Base-by-base conservation (phyloP, 1,140 invertebrate genomes). In the Drosophila saltans region DNA sequence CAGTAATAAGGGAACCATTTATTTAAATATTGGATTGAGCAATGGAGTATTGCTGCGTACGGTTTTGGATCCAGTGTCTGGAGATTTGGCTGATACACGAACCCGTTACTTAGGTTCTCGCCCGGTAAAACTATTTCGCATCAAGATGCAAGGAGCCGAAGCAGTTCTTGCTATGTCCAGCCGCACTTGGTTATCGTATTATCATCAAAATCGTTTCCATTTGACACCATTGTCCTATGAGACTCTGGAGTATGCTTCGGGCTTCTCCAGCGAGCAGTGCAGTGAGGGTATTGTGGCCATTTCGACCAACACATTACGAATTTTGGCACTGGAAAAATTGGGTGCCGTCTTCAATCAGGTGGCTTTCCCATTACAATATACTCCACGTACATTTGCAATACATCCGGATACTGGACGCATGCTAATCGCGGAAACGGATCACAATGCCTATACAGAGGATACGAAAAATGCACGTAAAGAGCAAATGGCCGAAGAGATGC, bases 211-310 rank as follows among this genome's bases (percentile, higher is more conserved):
- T 93, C 94, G 97, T 56, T 98, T 98, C 88, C 98, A 99, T 93
- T 93, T 99, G 7, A 99, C 98, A 0, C 98, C 98, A 1, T 92
- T 99, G 0, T 99, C 98, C 0, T 99, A 99, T 90, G 98, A 99
- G 93, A 97, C 97, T 56, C 93, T 99, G 24, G 99, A 99, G 91
- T 99, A 98, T 93, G 99, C 99, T 0, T 98, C 98, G 0, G 98
- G 98, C 9, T 99, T 91, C 64, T 92, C 93, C 77, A 90, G 93
- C 69, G 98, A 99, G 93, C 99, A 99, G 92, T 99, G 99, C 94
- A 98, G 98, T 1, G 99, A 99, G 93, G 99, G 98, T 76, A 99
- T 99, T 78, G 99, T 99, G 6, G 99, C 99, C 0, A 99, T 99
- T 92, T 99, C 98, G 0, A 97, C 97, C 0, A 99, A 99, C 86